Evolutionary conservation across 2,888 invertebrate genomes (phyloP), one percentile per base, ranked within the genome.

Genomic region (Panopea generosa): DNA sequence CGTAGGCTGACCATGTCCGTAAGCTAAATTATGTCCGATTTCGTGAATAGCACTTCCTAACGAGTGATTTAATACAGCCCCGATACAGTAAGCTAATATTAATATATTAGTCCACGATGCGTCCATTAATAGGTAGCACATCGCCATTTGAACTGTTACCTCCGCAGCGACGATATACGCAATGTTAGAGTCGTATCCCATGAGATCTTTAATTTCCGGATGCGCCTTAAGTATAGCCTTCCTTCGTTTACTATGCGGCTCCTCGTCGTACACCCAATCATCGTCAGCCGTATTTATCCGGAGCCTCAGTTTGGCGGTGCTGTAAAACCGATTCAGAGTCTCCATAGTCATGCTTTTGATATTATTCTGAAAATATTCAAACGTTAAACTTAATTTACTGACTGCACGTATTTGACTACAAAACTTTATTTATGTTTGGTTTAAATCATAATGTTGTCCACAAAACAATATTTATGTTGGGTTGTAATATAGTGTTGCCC

Each of bases 211-310:
- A 24, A 93, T 92, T 80, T 93, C 89, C 4, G 92, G 92, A 72
- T 93, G 87, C 72, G 91, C 91, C 59, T 84, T 86, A 90, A 99
- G 94, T 92, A 99, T 99, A 85, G 96, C 95, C 94, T 97, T 97
- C 76, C 99, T 94, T 69, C 99, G 95, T 73, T 96, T 95, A 2
- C 98, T 97, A 92, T 99, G 99, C 1, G 99, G 99, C 92, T 99
- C 99, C 91, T 99, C 99, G 0, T 97, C 96, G 90, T 97, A 97
- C 38, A 95, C 95, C 99, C 99, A 99, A 92, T 99, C 91, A 40
- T 92, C 90, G 11, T 88, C 89, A 0, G 77, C 59, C 0, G 83
- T 73, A 24, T 73, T 69, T 1, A 83, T 82, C 26, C 82, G 77
- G 14, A 83, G 33, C 2, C 77, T 79, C n/a, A 89, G 79, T 29